Evolutionary conservation across 2,888 invertebrate genomes (phyloP), one percentile per base, ranked within the genome.

Genomic region (Melikaiella ostensackeni): DNA sequence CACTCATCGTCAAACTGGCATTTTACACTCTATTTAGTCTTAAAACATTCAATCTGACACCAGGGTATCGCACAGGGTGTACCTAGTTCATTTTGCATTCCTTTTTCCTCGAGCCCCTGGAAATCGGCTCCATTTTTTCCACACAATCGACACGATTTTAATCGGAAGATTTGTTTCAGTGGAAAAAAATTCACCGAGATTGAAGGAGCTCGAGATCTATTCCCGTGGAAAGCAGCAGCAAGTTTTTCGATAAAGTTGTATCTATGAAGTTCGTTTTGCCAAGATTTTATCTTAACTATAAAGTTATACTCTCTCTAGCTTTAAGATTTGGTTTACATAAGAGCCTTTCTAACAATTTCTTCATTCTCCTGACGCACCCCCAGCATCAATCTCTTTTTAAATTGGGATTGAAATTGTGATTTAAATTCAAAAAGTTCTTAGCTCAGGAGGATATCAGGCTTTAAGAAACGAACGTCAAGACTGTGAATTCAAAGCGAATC

Each of bases 221-320:
- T 55, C 46, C 16, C 50, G 21, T 70, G 50, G 30, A 70, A 70
- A 70, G 70, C 70, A 50, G 70, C 70, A 70, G 70, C n/a, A 8
- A 33, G n/a, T 70, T 55, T 42, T 42, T 16, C 5, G 16, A 27
- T 46, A 21, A 38, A 63, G 42, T 64, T 27, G 42, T 16, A 13
- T 66, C 33, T 33, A 35, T 63, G n/a, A 11, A 63, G 7, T 33
- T n/a, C n/a, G n/a, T n/a, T 5, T 42, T 7, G 9, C 55, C 55
- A 55, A 21, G 7, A 16, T 59, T 59, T 59, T 55, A 13, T 55
- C n/a, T 16, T 55, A 9, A 21, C 21, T 21, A 11, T 16, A 7
- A 30, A 61, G n/a, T 35, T 33, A n/a, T 63, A 21, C 38, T 7
- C 42, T 2, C 24, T 66, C 13, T 64, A 46, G 16, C 19, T 46